phyloP scores from a whole-genome alignment of 2,888 invertebrate genomes.

The Athalia circularis region DNA sequence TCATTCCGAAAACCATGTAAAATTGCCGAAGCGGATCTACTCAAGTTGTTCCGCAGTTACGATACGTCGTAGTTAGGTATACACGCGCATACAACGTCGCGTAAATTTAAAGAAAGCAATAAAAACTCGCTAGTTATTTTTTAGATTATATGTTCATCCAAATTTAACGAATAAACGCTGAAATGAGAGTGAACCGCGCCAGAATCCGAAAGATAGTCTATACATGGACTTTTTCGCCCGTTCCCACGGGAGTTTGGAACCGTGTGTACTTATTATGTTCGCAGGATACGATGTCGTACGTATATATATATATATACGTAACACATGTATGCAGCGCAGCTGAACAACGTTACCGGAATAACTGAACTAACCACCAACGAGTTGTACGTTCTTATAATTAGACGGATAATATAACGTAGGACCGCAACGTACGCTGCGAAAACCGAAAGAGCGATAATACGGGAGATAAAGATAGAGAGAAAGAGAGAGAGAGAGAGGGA shows the following conservation, averaged over 20 bases:
- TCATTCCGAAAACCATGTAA: no score
- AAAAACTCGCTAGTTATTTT: no score
- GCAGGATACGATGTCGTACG: neutral
- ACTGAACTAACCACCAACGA: slow-evolving; percentile 45
- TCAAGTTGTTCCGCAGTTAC: no score
- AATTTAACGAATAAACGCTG: no score
- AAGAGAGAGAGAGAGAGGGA: slow-evolving; percentile 31
- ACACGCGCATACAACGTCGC: no score
- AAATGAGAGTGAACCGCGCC: neutral
- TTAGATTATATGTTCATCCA: no score
- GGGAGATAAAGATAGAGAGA: slow-evolving; percentile 18
- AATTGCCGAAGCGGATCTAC: no score
- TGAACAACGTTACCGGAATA: slow-evolving; percentile 19
- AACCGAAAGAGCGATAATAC: slow-evolving; percentile 4
- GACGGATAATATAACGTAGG: slow-evolving; percentile 57
- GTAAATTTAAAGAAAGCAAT: no score
- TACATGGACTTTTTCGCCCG: neutral
- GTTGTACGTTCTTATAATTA: slow-evolving; percentile 54
- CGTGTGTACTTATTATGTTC: neutral
- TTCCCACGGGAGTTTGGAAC: neutral
- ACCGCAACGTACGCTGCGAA: neutral
- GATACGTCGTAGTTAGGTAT: no score
- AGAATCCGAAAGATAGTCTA: neutral
- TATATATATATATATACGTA: neutral
- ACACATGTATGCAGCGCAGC: neutral